Evolutionary conservation across 2,888 invertebrate genomes (phyloP).

Genomic region (Tromatobia lineatoria): DNA sequence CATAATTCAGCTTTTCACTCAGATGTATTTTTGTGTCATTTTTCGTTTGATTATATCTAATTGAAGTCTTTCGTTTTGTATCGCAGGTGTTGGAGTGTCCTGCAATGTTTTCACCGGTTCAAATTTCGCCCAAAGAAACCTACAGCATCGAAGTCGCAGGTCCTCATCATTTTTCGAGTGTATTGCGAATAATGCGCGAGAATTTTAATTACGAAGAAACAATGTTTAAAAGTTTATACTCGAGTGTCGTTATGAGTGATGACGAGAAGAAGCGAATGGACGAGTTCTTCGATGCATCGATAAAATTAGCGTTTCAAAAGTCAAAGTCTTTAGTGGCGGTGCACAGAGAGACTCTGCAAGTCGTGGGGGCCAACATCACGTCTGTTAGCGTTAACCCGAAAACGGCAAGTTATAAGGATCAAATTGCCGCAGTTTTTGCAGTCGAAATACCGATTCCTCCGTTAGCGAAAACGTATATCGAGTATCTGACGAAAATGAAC

Average conservation of each 20-base stretch:
- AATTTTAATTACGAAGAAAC: conserved; percentile 76
- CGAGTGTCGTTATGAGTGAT: conserved; percentile 29
- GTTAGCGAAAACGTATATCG: conserved; percentile 71
- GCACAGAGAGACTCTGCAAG: conserved; percentile 46
- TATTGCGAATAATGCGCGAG: conserved; percentile 68
- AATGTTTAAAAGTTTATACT: conserved; percentile 70
- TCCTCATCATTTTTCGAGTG: conserved; percentile 53
- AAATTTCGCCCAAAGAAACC: conserved; percentile 1
- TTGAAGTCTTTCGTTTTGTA: neutral
- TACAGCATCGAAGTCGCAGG: conserved; percentile 64
- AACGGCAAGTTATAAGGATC: conserved; percentile 22
- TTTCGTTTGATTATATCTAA: too few species aligned
- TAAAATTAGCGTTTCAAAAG: conserved; percentile 60
- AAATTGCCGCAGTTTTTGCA: conserved; percentile 37
- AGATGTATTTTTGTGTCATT: too few species aligned
- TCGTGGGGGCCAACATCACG: conserved; percentile 72
- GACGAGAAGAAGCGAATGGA: conserved; percentile 67
- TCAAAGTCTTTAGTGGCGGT: conserved; percentile 72
- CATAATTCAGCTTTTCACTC: too few species aligned
- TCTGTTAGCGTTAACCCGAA: conserved; percentile 69
- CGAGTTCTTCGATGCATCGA: conserved; percentile 69
- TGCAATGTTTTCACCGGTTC: neutral
- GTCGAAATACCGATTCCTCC: neutral
- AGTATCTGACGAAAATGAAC: conserved; percentile 69
- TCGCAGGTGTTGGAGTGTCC: neutral